These are phyloP conservation scores for Euglossa dilemma DNA, from an alignment of 1,140 invertebrate genomes.

Conservation along the genomic window DNA sequence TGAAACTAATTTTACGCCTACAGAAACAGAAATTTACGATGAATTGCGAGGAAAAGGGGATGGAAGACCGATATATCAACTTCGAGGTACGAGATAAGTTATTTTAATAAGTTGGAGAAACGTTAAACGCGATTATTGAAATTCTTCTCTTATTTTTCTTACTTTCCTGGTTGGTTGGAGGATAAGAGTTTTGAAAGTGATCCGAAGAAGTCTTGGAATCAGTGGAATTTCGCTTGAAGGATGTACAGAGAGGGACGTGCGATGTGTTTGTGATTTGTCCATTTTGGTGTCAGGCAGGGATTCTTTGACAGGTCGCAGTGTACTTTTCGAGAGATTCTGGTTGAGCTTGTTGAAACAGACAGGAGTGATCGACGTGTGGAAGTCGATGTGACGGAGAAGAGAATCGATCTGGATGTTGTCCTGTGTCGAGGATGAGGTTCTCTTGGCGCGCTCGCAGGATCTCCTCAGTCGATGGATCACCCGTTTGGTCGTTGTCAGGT, in stretches of 20 bases:
- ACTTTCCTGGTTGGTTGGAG: too few species aligned
- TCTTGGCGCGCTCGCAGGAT: slow-evolving; percentile 90
- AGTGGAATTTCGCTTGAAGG: slow-evolving; percentile 82
- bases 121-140: too few species aligned
- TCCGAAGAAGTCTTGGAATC: slow-evolving; percentile 81
- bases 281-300: slow-evolving; percentile 86
- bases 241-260: slow-evolving; percentile 60
- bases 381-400: slow-evolving; percentile 88
- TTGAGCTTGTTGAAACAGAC: slow-evolving; percentile 87
- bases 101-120: too few species aligned
- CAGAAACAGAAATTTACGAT: too few species aligned
- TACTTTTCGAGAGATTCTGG: slow-evolving; percentile 85
- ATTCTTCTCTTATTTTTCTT: too few species aligned
- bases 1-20: too few species aligned
- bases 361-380: slow-evolving; percentile 87
- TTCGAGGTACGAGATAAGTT: too few species aligned
- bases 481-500: slow-evolving; percentile 84
- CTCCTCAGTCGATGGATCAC: slow-evolving; percentile 87
- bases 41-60: too few species aligned
- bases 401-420: slow-evolving; percentile 88
- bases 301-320: slow-evolving; percentile 86
- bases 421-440: slow-evolving; percentile 88
- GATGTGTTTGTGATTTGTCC: slow-evolving; percentile 84
- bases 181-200: background rate
- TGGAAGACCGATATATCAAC: too few species aligned